These are phyloP conservation scores for Tiliacea citrago DNA, from an alignment of 2,888 invertebrate species.

Conservation along the genomic window DNA sequence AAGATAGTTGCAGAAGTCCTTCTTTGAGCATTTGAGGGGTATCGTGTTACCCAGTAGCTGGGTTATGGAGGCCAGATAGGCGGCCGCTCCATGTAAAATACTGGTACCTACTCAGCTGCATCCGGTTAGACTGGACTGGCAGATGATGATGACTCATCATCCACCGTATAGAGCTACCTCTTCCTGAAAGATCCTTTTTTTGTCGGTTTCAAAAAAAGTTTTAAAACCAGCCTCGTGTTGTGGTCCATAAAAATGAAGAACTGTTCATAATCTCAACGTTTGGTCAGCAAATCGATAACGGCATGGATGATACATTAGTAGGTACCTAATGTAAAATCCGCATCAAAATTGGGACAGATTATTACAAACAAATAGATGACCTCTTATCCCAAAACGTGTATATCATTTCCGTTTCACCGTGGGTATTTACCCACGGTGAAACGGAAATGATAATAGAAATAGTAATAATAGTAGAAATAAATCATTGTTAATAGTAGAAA, in stretches of 20 bases:
- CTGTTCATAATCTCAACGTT: background rate
- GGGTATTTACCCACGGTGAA: too few relatives aligned
- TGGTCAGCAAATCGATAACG: background rate
- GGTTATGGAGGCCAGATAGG: background rate
- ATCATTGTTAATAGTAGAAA: too few relatives aligned
- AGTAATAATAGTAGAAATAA: too few relatives aligned
- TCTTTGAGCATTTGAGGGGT: background rate
- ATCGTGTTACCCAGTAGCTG: background rate
- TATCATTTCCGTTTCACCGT: background rate
- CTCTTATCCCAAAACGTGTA: background rate
- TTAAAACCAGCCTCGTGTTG: too few relatives aligned
- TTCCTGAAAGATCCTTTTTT: background rate
- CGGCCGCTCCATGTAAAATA: too few relatives aligned
- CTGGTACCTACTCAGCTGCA: background rate
- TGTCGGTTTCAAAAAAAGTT: too few relatives aligned
- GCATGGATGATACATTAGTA: background rate
- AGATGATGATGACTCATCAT: background rate
- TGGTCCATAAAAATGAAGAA: background rate
- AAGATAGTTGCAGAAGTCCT: slow-evolving; percentile 19
- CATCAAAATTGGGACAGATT: background rate
- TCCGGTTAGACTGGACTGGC: background rate
- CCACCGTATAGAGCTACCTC: too few relatives aligned
- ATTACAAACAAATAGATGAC: background rate
- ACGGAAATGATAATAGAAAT: too few relatives aligned
- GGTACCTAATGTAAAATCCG: background rate